Conservation (phyloP, 2,797 vertebrate genomes). For the Distichodus sexfasciatus region DNA sequence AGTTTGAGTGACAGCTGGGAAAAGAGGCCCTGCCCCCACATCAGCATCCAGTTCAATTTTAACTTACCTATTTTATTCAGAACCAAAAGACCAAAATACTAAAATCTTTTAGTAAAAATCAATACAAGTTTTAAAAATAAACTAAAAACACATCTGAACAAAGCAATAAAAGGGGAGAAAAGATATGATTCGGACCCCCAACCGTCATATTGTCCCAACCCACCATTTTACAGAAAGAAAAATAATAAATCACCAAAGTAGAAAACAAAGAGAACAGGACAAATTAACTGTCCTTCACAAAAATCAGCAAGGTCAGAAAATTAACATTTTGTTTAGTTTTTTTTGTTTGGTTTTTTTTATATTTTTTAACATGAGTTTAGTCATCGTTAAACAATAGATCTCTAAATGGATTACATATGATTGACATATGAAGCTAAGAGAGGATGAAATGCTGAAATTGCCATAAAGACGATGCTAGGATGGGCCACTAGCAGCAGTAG, state of each 20-base stretch:
- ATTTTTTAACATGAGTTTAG: constrained; percentile 38
- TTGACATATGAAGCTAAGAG: constrained; percentile 55
- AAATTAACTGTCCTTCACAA: constrained; percentile 56
- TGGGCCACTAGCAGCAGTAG: constrained; percentile 57
- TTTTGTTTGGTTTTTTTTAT: constrained; percentile 42
- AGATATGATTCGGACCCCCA: constrained; percentile 63
- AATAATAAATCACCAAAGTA: constrained; percentile 47
- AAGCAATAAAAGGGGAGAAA: constrained; percentile 58
- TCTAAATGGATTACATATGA: constrained; percentile 55
- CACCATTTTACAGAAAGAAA: constrained; percentile 47
- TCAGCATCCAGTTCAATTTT: constrained; percentile 56
- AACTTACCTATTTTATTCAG: constrained; percentile 47
- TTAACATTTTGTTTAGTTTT: constrained; percentile 56
- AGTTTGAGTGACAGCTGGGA: constrained; percentile 55
- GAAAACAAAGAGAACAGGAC: constrained; percentile 51
- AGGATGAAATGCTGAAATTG: constrained; percentile 49
- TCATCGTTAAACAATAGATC: constrained; percentile 53
- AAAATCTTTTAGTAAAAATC: constrained; percentile 47
- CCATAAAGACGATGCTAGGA: constrained; percentile 48
- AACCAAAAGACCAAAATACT: constrained; percentile 41
- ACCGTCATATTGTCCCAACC: constrained; percentile 45
- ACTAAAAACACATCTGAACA: constrained; percentile 38
- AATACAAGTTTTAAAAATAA: constrained; percentile 55
- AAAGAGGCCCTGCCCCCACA: constrained; percentile 22
- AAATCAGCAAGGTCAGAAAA: constrained; percentile 59